These are phyloP conservation scores for Lipophrys pholis DNA, from an alignment of 2,113 vertebrate species.

Conservation along the genomic window DNA sequence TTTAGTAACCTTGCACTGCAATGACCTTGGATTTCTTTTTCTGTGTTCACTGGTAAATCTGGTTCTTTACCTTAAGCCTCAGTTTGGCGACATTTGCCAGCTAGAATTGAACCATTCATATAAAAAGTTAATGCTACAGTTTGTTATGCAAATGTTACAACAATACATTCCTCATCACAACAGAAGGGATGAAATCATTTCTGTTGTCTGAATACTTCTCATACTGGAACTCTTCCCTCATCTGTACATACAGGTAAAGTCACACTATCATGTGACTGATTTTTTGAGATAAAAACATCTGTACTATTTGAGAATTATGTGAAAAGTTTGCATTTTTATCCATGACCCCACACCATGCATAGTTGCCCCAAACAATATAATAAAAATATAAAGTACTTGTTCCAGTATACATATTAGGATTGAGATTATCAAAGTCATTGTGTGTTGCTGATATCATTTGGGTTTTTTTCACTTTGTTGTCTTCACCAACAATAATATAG, in stretches of 20 bases:
- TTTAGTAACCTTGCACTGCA: too few species aligned
- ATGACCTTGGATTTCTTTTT: too few species aligned
- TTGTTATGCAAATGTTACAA: neutral
- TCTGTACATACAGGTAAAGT: neutral
- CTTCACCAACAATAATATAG: too few species aligned
- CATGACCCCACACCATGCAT: too few species aligned
- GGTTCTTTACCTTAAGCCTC: neutral
- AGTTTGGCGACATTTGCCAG: neutral
- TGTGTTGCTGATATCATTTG: too few species aligned
- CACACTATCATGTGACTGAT: slow-evolving; percentile 6
- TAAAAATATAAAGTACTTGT: too few species aligned
- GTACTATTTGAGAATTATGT: too few species aligned
- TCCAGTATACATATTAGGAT: too few species aligned
- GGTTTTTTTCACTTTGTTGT: too few species aligned
- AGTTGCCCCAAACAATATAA: too few species aligned
- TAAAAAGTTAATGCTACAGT: neutral
- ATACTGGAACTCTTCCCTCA: slow-evolving; percentile 14
- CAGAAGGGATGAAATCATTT: neutral
- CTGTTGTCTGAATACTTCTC: slow-evolving; percentile 7
- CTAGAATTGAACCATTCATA: neutral
- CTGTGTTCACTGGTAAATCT: slow-evolving; percentile 14
- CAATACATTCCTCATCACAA: neutral
- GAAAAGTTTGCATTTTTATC: too few species aligned
- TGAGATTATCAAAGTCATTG: too few species aligned
- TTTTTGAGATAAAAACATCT: slow-evolving; percentile 4